Evolutionary conservation across 1,140 invertebrate species (phyloP), one percentile per base, ranked within the genome.

Genomic region (Sminthurides bifidus): DNA sequence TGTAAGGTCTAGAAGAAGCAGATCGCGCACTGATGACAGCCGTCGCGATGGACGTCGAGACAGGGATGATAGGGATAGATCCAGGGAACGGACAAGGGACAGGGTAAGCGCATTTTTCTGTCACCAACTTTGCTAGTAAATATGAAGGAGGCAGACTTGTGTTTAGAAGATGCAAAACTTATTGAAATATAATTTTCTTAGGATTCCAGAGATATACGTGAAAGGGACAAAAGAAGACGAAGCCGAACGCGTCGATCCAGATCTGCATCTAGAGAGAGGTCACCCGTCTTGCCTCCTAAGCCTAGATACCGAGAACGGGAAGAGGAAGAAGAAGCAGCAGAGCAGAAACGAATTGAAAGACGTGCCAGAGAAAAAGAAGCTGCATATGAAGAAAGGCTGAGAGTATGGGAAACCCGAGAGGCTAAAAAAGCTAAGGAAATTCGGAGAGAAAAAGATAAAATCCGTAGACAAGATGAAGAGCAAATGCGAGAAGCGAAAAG

Each of bases 391-490:
- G 73, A 81, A 70, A 72, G 83, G 66, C 68, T 80, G 41, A 78
- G 87, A 53, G 82, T 83, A 58, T 98, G 94, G 94, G 93, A 98
- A 73, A 78, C 79, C 0, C 76, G 94, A 52, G 95, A 98, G 75
- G 79, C 87, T 29, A 84, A 92, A 65, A 93, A 93, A 73, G 75
- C 81, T 19, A 90, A 92, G 71, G 92, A 98, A 67, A 85, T 93
- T 69, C 86, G 90, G 68, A 90, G 89, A 68, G 88, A 93, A 71
- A 77, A 80, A 41, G 83, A 92, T 63, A 84, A 88, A 65, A 87
- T 92, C 68, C 75, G 84, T 27, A 74, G 82, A 54, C 83, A 85
- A 66, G 84, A 88, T 67, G 83, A 88, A 63, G 89, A 93, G 68
- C 72, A 87, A 55, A 81, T 86, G 68, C 80, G 81, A 58, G 92